A percentile compares a stretch with the other conserved stretches of the same genome.
Evolutionary conservation across 2,113 vertebrate genomes (phyloP).

Genomic region (Pelecanus crispus): DNA sequence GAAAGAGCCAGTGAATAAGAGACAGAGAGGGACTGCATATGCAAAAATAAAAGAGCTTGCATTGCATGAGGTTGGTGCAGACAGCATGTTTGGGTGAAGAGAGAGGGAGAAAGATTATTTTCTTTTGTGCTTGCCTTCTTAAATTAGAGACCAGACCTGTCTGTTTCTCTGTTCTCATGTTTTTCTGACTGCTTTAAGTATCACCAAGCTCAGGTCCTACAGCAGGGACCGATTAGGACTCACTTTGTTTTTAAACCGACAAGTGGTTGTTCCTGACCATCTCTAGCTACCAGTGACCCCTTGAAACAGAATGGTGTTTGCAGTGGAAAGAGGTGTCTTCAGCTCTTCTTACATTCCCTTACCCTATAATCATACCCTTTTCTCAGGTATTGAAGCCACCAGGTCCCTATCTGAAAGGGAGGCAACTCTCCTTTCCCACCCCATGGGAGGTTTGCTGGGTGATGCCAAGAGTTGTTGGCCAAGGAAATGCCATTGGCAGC

Average conservation of each 20-base stretch:
- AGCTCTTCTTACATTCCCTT: background rate
- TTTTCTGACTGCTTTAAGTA: background rate
- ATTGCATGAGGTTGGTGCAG: background rate
- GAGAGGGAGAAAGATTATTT: background rate
- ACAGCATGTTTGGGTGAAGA: background rate
- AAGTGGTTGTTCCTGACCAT: background rate
- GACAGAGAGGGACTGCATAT: background rate
- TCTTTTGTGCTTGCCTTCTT: background rate
- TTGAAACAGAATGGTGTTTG: background rate
- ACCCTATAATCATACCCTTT: background rate
- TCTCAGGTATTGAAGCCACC: background rate
- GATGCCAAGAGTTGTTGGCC: background rate
- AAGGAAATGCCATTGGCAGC: background rate
- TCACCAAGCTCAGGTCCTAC: background rate
- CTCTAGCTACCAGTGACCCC: background rate
- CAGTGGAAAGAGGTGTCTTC: background rate
- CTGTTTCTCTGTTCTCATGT: background rate
- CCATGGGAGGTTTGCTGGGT: background rate
- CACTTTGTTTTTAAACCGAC: background rate
- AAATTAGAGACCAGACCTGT: background rate
- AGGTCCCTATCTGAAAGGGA: background rate
- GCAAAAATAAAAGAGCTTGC: background rate
- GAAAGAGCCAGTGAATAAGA: background rate
- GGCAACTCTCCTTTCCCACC: background rate
- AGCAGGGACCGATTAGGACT: background rate